Percentiles rank a stretch among this genome's conserved stretches.
phyloP scores from a whole-genome alignment of 2,797 vertebrate species.

The Nyctibius grandis region DNA sequence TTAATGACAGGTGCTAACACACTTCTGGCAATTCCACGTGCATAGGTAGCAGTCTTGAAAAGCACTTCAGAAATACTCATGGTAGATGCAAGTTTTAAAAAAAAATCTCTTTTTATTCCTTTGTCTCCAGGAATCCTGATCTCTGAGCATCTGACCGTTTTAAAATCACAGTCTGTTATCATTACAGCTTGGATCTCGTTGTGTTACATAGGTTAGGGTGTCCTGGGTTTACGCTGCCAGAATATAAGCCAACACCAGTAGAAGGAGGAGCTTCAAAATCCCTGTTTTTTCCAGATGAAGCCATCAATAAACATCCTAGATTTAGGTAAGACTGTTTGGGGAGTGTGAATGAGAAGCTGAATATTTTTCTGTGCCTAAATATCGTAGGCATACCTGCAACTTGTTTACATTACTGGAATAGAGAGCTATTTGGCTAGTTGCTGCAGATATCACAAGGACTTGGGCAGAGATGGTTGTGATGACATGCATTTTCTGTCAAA shows the following conservation, averaged over 20 bases:
- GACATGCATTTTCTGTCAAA: neutral
- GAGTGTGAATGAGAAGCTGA: neutral
- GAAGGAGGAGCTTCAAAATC: constrained; percentile 93
- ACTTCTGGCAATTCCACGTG: neutral
- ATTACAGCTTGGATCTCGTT: constrained; percentile 28
- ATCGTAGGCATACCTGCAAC: neutral
- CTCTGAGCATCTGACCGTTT: neutral
- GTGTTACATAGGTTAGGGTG: constrained; percentile 86
- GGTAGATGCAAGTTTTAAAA: neutral
- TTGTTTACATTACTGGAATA: neutral
- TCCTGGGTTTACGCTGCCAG: constrained; percentile 90
- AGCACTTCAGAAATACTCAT: neutral
- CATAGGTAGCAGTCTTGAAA: neutral
- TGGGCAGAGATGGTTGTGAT: neutral
- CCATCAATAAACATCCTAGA: constrained; percentile 93
- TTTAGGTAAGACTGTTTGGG: constrained; percentile 82
- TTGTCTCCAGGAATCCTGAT: neutral
- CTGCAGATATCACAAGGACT: neutral
- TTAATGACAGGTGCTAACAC: neutral
- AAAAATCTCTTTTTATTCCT: neutral
- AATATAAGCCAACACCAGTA: constrained; percentile 83
- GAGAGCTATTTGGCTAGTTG: neutral
- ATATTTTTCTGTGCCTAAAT: neutral
- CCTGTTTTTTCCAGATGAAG: constrained; percentile 96
- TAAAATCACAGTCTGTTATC: neutral